phyloP scores from a whole-genome alignment of 2,888 invertebrate genomes.

The Actias luna region DNA sequence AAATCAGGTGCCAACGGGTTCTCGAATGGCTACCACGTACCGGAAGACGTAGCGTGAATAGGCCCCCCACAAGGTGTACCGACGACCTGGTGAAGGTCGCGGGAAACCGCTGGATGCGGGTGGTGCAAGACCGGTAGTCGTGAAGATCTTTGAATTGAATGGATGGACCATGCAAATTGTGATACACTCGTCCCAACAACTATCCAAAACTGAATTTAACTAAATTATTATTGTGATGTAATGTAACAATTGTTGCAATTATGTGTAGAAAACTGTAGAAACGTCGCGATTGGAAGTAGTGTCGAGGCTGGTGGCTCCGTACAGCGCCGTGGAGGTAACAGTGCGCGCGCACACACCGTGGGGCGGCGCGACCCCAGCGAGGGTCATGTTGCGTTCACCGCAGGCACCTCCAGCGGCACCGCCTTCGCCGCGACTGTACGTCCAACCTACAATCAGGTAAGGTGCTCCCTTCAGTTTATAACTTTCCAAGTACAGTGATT shows the following conservation, averaged over 20 bases:
- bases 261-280: conserved; percentile 72
- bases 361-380: conserved; percentile 87
- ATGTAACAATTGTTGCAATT: not conserved
- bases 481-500: not conserved
- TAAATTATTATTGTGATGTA: not conserved
- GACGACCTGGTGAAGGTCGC: too few relatives aligned
- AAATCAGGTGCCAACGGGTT: too few relatives aligned
- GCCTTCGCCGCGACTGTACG: conserved; percentile 86
- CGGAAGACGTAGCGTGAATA: too few relatives aligned
- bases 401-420: conserved; percentile 91
- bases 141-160: too few relatives aligned
- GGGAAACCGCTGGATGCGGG: too few relatives aligned
- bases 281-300: conserved; percentile 76
- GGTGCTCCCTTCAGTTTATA: not conserved
- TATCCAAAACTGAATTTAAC: not conserved
- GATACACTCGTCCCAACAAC: too few relatives aligned
- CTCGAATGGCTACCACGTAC: too few relatives aligned
- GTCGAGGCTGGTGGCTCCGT: conserved; percentile 81
- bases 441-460: conserved; percentile 60
- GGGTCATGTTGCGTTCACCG: conserved; percentile 87
- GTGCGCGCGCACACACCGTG: conserved; percentile 92
- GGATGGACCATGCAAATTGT: too few relatives aligned
- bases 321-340: conserved; percentile 86
- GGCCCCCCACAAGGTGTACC: too few relatives aligned
- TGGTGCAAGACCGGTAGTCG: too few relatives aligned